phyloP scores from a whole-genome alignment of 2,113 vertebrate species.

The Heterotilapia buettikoferi region DNA sequence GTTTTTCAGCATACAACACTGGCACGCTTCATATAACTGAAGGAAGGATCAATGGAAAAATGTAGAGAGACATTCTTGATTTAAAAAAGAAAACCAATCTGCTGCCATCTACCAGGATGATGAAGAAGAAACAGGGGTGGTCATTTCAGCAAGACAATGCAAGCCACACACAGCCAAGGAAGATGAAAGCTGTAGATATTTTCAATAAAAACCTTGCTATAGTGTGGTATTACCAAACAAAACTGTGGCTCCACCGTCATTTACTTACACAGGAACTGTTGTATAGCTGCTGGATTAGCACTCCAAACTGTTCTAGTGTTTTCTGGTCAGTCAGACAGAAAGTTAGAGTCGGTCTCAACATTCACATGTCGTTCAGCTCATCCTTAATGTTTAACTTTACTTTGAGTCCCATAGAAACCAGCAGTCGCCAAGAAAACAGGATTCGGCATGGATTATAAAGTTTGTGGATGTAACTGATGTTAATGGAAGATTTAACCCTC shows the following conservation, averaged over 20 bases:
- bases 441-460: not conserved
- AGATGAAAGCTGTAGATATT: not conserved
- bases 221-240: not conserved
- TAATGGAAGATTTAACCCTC: not conserved
- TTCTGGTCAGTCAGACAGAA: not conserved
- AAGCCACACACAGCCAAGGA: not conserved
- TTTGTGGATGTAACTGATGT: not conserved
- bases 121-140: rapidly evolving
- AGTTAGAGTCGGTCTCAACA: not conserved
- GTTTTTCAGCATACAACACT: rapidly evolving
- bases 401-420: not conserved
- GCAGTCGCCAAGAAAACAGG: not conserved
- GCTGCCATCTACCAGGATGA: not conserved
- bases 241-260: not conserved
- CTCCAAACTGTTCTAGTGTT: not conserved
- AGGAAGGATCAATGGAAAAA: not conserved
- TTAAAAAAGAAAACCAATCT: not conserved
- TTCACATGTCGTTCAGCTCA: rapidly evolving
- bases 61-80: not conserved
- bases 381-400: not conserved
- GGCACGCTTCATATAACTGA: not conserved
- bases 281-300: not conserved
- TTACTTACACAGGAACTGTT: not conserved
- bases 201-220: rapidly evolving
- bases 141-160: not conserved